These are phyloP conservation scores for Oxyura jamaicensis DNA, from an alignment of 2,113 vertebrate genomes.

Conservation along the genomic window DNA sequence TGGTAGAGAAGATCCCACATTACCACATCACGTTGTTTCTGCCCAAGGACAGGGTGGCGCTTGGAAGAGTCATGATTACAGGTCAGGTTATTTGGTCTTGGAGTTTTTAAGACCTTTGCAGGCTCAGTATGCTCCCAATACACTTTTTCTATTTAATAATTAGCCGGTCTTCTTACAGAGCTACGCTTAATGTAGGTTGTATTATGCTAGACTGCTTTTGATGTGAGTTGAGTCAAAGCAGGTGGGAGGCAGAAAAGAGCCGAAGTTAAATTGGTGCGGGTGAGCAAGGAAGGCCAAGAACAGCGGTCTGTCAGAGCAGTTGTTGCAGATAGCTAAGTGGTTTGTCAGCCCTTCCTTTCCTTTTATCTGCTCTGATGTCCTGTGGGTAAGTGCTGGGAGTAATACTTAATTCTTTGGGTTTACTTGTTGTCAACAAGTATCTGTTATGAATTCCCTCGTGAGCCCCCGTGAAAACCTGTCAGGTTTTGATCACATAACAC, in stretches of 20 bases:
- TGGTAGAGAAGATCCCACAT: not conserved
- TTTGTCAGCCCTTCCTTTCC: not conserved
- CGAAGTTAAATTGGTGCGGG: constrained; percentile 7
- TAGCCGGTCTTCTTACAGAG: not conserved
- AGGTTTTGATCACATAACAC: not conserved
- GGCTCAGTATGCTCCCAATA: not conserved
- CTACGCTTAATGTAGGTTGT: not conserved
- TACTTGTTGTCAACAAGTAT: constrained; percentile 27
- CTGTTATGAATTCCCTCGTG: not conserved
- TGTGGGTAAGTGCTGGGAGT: not conserved
- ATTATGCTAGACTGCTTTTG: not conserved
- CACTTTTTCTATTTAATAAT: not conserved
- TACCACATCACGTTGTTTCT: not conserved
- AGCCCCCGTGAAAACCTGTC: not conserved
- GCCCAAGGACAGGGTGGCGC: not conserved
- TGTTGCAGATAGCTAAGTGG: not conserved
- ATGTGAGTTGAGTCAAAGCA: not conserved
- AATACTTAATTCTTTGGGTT: constrained; percentile 21
- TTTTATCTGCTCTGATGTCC: not conserved
- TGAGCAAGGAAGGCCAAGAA: not conserved
- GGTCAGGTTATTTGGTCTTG: not conserved
- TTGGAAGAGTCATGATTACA: not conserved
- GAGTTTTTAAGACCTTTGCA: not conserved
- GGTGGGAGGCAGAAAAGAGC: not conserved
- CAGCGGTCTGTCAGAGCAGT: not conserved